Conservation (phyloP, 2,888 invertebrate genomes). For the Spisula subtruncata region DNA sequence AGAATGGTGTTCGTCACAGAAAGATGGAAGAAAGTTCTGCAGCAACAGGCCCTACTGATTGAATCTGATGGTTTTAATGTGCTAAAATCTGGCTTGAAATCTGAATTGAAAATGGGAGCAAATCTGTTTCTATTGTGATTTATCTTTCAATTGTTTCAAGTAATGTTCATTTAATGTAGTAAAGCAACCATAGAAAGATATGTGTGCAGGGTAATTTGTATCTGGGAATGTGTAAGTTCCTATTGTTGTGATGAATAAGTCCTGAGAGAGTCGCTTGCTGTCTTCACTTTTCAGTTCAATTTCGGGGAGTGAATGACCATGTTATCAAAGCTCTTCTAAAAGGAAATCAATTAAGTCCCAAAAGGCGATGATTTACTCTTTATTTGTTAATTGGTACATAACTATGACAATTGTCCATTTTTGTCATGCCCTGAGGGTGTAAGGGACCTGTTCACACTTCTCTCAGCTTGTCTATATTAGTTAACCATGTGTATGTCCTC, state of each 20-base stretch:
- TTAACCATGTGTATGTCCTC: not conserved
- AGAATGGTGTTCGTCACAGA: not conserved
- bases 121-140: not conserved
- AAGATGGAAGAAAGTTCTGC: not conserved
- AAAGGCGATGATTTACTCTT: not conserved
- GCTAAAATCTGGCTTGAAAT: not conserved
- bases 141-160: not conserved
- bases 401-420: conserved; percentile 12
- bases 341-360: conserved; percentile 11
- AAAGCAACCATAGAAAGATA: not conserved
- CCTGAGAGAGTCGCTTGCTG: not conserved
- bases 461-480: not conserved
- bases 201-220: not conserved
- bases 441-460: not conserved
- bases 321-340: not conserved
- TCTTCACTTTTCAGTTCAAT: not conserved
- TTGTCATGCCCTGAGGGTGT: not conserved
- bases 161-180: conserved; percentile 10
- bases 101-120: not conserved
- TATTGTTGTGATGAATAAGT: not conserved
- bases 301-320: not conserved
- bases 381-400: conserved; percentile 2
- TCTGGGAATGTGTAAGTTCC: not conserved
- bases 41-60: no score
- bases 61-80: not conserved